Percentiles rank a stretch among this genome's conserved stretches.
Conservation (phyloP, 2,113 vertebrate species). For the Microtus montanus region DNA sequence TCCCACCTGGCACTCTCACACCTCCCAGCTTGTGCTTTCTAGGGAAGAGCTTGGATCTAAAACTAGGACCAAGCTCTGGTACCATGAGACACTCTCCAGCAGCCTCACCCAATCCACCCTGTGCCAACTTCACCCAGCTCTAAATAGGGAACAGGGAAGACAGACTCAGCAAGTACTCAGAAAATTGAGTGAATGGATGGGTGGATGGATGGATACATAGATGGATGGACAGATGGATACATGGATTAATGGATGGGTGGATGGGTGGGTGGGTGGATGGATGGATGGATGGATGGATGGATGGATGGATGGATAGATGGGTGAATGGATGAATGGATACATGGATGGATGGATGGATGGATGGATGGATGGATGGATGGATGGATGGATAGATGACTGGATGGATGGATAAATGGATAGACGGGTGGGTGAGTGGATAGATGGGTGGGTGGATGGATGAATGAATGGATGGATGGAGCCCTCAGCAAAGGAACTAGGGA, state of each 20-base stretch:
- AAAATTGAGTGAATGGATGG: not conserved
- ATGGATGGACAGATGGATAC: no score
- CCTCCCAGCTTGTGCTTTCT: not conserved
- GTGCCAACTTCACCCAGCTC: not conserved
- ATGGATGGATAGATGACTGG: no score
- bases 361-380: no score
- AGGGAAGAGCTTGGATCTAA: not conserved
- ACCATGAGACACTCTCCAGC: accelerated
- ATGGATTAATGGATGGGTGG: no score
- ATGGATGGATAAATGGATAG: no score
- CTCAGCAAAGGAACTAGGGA: not conserved
- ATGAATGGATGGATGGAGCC: no score
- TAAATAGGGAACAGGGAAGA: not conserved
- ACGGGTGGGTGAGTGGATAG: no score
- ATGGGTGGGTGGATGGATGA: no score
- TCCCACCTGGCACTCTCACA: not conserved
- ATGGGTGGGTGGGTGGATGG: no score
- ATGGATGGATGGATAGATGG: no score
- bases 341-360: no score
- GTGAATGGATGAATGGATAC: accelerated
- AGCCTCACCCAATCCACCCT: not conserved
- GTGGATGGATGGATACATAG: accelerated
- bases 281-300: no score
- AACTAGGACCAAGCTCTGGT: not conserved
- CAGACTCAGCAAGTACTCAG: not conserved